Conservation (phyloP, 2,113 vertebrate genomes). For the Neofelis nebulosa region DNA sequence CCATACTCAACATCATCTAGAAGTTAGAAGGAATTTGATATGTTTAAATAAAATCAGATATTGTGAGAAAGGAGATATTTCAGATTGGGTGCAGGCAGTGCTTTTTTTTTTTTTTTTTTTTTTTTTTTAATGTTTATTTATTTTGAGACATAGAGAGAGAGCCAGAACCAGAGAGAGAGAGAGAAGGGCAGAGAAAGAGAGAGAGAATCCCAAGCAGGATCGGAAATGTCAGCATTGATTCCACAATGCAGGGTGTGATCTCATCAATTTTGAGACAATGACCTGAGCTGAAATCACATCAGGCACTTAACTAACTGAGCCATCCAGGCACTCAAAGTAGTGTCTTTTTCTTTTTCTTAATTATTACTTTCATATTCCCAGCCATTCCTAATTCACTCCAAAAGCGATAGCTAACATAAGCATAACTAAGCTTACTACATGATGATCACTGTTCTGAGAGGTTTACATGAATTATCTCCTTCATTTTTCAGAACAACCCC, state of each 20-base stretch:
- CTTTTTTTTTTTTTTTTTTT: not conserved
- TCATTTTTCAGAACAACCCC: not conserved
- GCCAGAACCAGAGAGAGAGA: no score
- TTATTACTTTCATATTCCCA: not conserved
- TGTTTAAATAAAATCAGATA: not conserved
- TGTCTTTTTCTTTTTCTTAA: not conserved
- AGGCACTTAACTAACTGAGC: no score
- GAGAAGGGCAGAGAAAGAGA: no score
- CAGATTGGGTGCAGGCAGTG: not conserved
- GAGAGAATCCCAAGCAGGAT: no score
- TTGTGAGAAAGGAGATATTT: not conserved
- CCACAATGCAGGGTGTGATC: no score
- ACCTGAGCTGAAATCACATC: no score
- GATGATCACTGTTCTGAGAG: not conserved
- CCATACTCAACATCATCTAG: not conserved
- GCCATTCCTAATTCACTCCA: not conserved
- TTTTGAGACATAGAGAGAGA: no score
- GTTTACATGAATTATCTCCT: not conserved
- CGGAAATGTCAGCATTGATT: no score
- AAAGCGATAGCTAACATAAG: not conserved
- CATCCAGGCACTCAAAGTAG: no score
- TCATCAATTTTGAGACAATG: no score
- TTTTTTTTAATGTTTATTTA: not conserved
- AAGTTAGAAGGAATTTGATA: not conserved
- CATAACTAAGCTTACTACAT: not conserved